A percentile compares a stretch with the other conserved stretches of the same genome.
Conservation (phyloP, 2,888 invertebrate genomes). For the Pandemis corylana region DNA sequence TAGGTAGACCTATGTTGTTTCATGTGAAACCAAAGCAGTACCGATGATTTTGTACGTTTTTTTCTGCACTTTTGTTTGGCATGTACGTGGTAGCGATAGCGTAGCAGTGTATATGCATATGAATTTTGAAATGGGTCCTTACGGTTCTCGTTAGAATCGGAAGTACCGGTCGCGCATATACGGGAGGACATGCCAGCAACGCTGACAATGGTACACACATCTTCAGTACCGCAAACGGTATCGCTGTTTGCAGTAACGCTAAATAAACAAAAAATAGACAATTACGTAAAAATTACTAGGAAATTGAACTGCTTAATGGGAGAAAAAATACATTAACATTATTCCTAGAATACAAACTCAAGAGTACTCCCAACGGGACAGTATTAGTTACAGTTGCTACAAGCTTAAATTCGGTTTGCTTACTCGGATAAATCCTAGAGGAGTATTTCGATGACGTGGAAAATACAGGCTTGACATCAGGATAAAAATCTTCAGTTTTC, state of each 20-base stretch:
- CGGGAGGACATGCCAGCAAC: slow-evolving; percentile 67
- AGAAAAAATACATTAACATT: not conserved
- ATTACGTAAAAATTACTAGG: not conserved
- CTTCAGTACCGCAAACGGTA: slow-evolving; percentile 67
- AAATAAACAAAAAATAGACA: slow-evolving; percentile 7
- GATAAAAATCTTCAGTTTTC: slow-evolving; percentile 62
- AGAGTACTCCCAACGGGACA: not conserved
- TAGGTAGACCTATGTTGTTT: too few species aligned
- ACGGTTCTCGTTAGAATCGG: slow-evolving; percentile 70
- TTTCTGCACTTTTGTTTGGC: not conserved
- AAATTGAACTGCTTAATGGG: not conserved
- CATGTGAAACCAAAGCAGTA: too few species aligned
- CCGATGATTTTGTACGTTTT: too few species aligned
- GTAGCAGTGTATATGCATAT: not conserved
- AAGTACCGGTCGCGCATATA: slow-evolving; percentile 71
- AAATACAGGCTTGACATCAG: slow-evolving; percentile 61
- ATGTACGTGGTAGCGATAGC: not conserved
- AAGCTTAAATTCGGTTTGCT: slow-evolving; percentile 19
- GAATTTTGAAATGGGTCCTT: slow-evolving; percentile 46
- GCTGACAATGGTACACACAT: slow-evolving; percentile 68
- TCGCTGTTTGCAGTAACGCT: slow-evolving; percentile 60
- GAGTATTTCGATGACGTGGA: slow-evolving; percentile 64
- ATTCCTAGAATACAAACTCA: not conserved
- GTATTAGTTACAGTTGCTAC: not conserved
- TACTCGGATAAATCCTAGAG: slow-evolving; percentile 69